These are phyloP conservation scores for Chaetodon auriga DNA, from an alignment of 2,113 vertebrate genomes.

Conservation along the genomic window DNA sequence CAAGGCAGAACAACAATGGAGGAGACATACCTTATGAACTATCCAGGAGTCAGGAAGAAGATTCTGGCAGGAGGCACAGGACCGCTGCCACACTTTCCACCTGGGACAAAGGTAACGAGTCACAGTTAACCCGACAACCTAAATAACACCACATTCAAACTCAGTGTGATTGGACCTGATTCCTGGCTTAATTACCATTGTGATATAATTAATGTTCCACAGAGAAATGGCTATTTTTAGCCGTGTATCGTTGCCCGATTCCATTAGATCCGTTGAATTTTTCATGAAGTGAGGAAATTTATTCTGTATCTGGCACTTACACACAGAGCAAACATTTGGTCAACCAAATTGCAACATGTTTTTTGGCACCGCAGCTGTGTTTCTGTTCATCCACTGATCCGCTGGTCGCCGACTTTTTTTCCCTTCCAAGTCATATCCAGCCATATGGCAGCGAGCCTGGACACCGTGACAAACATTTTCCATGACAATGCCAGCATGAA, in stretches of 20 bases:
- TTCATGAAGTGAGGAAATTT: conserved; percentile 60
- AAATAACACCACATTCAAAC: not conserved
- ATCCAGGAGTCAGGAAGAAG: conserved; percentile 89
- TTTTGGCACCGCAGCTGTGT: conserved; percentile 56
- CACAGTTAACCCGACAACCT: conserved; percentile 1
- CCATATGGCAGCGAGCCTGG: conserved; percentile 78
- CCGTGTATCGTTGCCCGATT: conserved; percentile 50
- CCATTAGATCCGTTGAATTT: conserved; percentile 69
- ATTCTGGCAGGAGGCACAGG: conserved; percentile 89
- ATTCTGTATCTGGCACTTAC: conserved; percentile 61
- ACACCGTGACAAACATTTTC: conserved; percentile 79
- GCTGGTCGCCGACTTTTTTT: conserved; percentile 55
- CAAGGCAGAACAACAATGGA: conserved; percentile 80
- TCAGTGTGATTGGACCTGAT: not conserved
- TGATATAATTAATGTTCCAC: conserved; percentile 32
- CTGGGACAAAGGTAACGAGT: conserved; percentile 88
- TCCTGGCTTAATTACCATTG: conserved; percentile 12
- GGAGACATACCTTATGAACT: conserved; percentile 85
- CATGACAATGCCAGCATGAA: conserved; percentile 73
- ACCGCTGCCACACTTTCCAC: conserved; percentile 85
- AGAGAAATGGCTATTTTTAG: conserved; percentile 43
- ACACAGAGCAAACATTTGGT: conserved; percentile 78
- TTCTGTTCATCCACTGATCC: conserved; percentile 60
- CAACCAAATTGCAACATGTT: conserved; percentile 74
- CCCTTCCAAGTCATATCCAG: conserved; percentile 63